Base-by-base conservation (phyloP, 2,888 invertebrate genomes). In the Orthosia gracilis region DNA sequence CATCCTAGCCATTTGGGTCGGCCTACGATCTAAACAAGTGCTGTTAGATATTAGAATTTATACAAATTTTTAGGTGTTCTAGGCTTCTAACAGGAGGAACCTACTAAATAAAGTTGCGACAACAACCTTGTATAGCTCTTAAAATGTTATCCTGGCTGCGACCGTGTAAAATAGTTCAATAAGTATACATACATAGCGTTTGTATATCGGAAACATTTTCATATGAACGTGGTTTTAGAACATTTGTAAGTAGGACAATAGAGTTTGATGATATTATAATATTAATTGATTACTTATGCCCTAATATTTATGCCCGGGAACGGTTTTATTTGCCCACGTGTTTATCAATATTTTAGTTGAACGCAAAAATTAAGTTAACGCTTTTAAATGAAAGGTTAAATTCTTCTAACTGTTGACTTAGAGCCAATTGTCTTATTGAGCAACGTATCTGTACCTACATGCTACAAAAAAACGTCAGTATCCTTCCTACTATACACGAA, bases 111-210 rank as follows among this genome's bases (percentile, higher is more conserved):
- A 15, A 31, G 5, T 15, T 57, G 17, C 17, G 11, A 15, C 18
- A 15, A 15, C 12, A 55, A 26, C 18, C 4, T 26, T 62, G 4
- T 31, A 45, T 15, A 40, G 12, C 13, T 63, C 47, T 64, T 55
- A 49, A 72, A 82, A 73, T 58, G 3, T 49, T 45, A 61, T 63
- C 75, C 80, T 58, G 66, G 77, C 58, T 82, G 40, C 21, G 77
- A 81, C 82, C 61, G 31, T 82, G 82, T 71, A 70, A 80, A 73
- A 90, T 93, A 93, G 91, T 88, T 90, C 78, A 91, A 87, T 93
- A 93, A 93, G 92, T 93, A 94, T 92, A 94, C 91, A 89, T 85
- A 91, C 90, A 92, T 94, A 96, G 94, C 91, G 94, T 96, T 96
- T 96, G 94, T 96, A 95, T 95, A 94, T 91, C 91, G 89, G 88